These are phyloP conservation scores for Ameiurus melas DNA, from an alignment of 2,113 vertebrate species.

Conservation along the genomic window DNA sequence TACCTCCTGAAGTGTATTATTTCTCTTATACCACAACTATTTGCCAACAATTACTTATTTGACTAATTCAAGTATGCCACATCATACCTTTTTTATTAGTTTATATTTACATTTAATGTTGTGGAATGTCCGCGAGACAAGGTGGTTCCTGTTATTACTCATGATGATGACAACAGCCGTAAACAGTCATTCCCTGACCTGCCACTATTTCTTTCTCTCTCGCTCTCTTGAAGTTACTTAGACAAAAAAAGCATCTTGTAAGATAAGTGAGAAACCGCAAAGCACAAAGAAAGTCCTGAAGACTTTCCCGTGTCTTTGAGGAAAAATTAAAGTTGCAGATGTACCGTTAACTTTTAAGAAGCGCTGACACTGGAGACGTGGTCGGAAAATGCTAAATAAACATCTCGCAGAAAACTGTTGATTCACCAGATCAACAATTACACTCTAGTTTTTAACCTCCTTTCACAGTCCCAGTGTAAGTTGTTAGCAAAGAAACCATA, in stretches of 20 bases:
- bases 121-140: not conserved
- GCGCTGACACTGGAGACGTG: not conserved
- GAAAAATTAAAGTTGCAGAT: not conserved
- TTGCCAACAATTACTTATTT: not conserved
- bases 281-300: not conserved
- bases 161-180: not conserved
- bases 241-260: not conserved
- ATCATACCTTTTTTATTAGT: not conserved
- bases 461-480: not conserved
- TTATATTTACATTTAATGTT: not conserved
- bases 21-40: not conserved
- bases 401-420: not conserved
- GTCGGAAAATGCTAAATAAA: not conserved
- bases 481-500: not conserved
- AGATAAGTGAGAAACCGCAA: not conserved
- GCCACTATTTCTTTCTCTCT: not conserved
- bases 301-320: not conserved
- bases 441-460: not conserved
- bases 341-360: not conserved
- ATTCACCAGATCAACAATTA: not conserved
- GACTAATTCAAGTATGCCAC: not conserved
- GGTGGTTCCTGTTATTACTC: conserved; percentile 6
- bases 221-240: not conserved
- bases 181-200: conserved; percentile 3
- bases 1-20: not conserved